Evolutionary conservation across 2,113 vertebrate genomes (phyloP).

Genomic region (Callipepla californica): DNA sequence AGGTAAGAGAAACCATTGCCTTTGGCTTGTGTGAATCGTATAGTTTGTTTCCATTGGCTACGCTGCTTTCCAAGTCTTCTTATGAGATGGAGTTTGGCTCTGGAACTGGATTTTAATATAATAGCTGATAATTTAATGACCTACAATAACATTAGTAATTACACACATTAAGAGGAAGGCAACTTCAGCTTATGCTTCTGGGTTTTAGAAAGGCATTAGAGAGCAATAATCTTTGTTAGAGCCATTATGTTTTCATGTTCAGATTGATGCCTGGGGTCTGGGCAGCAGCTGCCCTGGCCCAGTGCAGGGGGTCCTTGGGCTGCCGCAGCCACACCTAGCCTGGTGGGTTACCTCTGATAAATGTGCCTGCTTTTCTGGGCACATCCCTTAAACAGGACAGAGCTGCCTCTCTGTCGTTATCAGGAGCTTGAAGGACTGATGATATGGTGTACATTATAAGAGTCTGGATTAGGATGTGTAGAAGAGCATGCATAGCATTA

Average conservation of each 20-base stretch:
- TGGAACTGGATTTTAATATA: not conserved
- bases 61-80: accelerated
- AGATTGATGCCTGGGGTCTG: not conserved
- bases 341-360: not conserved
- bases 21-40: not conserved
- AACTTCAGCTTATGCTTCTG: not conserved
- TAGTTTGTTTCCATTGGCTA: not conserved
- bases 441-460: not conserved
- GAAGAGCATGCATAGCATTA: not conserved
- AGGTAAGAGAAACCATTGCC: not conserved
- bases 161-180: not conserved
- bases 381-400: accelerated
- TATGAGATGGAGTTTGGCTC: not conserved
- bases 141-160: constrained; percentile 22
- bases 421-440: not conserved
- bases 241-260: not conserved
- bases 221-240: not conserved
- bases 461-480: not conserved
- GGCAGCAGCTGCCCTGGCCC: not conserved
- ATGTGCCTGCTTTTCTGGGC: not conserved
- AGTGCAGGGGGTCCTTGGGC: accelerated
- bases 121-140: not conserved
- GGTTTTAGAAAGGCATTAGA: not conserved
- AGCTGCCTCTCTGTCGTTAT: not conserved
- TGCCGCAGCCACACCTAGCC: not conserved